Evolutionary conservation across 2,888 invertebrate species (phyloP).

Genomic region (Litoditis marina): DNA sequence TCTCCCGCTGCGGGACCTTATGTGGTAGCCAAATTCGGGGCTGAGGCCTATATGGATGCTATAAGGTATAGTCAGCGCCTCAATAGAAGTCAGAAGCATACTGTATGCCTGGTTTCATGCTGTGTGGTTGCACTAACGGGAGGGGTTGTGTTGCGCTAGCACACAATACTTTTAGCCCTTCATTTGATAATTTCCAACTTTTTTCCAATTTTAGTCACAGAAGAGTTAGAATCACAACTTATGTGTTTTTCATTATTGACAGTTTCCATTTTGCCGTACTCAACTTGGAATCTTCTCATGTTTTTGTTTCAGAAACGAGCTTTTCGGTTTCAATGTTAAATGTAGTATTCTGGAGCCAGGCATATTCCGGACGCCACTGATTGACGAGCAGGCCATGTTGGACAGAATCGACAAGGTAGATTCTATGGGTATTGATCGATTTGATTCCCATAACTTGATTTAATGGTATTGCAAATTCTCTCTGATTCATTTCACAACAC

Average conservation of each 20-base stretch:
- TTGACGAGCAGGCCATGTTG: constrained; percentile 38
- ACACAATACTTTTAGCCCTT: no score
- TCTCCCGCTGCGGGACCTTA: constrained; percentile 50
- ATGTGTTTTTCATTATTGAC: not conserved
- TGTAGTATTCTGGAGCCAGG: constrained; percentile 52
- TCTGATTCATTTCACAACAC: no score
- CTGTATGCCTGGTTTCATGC: not conserved
- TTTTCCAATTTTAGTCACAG: no score
- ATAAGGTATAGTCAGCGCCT: constrained; percentile 26
- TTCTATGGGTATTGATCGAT: not conserved
- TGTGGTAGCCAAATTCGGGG: constrained; percentile 48
- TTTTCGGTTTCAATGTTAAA: constrained; percentile 43
- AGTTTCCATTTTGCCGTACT: not conserved
- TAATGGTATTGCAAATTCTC: no score
- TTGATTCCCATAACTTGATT: not conserved
- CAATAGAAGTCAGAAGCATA: not conserved
- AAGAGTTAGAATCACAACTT: no score
- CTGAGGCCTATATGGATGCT: constrained; percentile 52
- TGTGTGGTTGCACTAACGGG: no score
- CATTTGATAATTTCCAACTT: no score
- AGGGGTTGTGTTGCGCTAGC: no score
- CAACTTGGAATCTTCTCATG: not conserved
- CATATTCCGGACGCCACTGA: constrained; percentile 48
- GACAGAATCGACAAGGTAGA: constrained; percentile 39
- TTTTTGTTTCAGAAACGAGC: constrained; percentile 43